Percentiles rank a stretch among this genome's conserved stretches.
These are phyloP conservation scores for Drosophila tristis DNA, from an alignment of 1,140 invertebrate species.

Conservation along the genomic window DNA sequence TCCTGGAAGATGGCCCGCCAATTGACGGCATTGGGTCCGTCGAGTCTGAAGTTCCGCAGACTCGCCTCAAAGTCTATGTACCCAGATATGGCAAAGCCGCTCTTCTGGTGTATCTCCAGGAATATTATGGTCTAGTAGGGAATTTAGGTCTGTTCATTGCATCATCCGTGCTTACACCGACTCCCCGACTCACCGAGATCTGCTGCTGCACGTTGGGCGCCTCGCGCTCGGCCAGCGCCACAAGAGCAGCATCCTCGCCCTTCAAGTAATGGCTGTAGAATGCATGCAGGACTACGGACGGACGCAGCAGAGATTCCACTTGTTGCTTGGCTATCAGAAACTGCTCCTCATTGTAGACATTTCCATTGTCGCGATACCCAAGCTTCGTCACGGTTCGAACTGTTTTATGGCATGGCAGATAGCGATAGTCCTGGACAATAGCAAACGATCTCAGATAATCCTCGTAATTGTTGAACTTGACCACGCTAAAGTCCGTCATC, in stretches of 20 bases:
- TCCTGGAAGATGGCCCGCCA: slow-evolving; percentile 58
- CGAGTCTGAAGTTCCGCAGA: slow-evolving; percentile 29
- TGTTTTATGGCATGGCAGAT: slow-evolving; percentile 25
- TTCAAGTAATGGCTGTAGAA: slow-evolving; percentile 34
- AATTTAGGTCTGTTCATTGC: background rate
- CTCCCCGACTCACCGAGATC: slow-evolving; percentile 39
- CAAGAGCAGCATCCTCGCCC: slow-evolving; percentile 31
- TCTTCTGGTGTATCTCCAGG: slow-evolving; percentile 40
- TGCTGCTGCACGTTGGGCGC: slow-evolving; percentile 42
- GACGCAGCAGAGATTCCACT: slow-evolving; percentile 25
- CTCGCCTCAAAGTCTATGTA: slow-evolving; percentile 71
- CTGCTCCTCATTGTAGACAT: slow-evolving; percentile 42
- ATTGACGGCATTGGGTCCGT: slow-evolving; percentile 38
- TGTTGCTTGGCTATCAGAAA: slow-evolving; percentile 22
- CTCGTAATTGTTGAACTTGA: slow-evolving; percentile 46
- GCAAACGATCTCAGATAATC: slow-evolving; percentile 52
- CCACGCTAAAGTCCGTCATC: slow-evolving; percentile 39
- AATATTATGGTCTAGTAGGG: slow-evolving; percentile 66
- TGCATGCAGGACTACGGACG: slow-evolving; percentile 16
- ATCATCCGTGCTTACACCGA: background rate
- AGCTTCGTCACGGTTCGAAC: slow-evolving; percentile 38
- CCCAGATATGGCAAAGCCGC: slow-evolving; percentile 63
- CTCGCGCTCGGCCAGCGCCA: slow-evolving; percentile 44
- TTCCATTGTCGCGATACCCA: slow-evolving; percentile 38
- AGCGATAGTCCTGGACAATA: slow-evolving; percentile 43